Conservation (phyloP, 1,140 invertebrate genomes). For the Pristionchus pacificus region DNA sequence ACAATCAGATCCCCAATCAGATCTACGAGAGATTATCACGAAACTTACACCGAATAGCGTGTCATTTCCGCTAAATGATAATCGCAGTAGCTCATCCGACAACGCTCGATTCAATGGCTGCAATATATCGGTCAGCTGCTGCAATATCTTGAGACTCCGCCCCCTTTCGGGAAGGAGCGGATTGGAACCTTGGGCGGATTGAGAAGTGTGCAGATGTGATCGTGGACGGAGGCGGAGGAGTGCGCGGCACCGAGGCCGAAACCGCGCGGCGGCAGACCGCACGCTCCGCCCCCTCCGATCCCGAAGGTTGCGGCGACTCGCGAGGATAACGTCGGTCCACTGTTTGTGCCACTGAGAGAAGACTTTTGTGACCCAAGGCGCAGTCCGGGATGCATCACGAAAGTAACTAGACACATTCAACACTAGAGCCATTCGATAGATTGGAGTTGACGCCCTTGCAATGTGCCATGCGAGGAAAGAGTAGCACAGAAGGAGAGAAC, state of each 20-base stretch:
- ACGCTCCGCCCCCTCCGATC: not conserved
- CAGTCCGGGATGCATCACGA: too few relatives aligned
- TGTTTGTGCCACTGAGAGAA: constrained; percentile 4
- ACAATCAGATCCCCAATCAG: too few relatives aligned
- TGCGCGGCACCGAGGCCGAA: too few relatives aligned
- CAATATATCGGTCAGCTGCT: constrained; percentile 10
- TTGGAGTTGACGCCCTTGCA: too few relatives aligned
- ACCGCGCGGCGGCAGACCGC: constrained; percentile 4
- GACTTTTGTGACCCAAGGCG: too few relatives aligned
- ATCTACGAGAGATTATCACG: not conserved
- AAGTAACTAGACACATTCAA: too few relatives aligned
- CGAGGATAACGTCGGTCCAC: not conserved
- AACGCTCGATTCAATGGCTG: not conserved
- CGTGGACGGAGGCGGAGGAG: constrained; percentile 30
- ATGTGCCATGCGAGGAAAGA: too few relatives aligned
- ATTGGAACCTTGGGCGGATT: constrained; percentile 21
- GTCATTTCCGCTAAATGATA: not conserved
- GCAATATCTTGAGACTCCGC: not conserved
- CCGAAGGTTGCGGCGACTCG: not conserved
- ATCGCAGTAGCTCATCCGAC: not conserved
- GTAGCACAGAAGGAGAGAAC: too few relatives aligned
- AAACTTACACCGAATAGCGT: not conserved
- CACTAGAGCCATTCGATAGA: too few relatives aligned
- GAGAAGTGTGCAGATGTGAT: constrained; percentile 30
- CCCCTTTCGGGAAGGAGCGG: constrained; percentile 8